phyloP scores from a whole-genome alignment of 1,140 invertebrate genomes.

The Gryllus bimaculatus region DNA sequence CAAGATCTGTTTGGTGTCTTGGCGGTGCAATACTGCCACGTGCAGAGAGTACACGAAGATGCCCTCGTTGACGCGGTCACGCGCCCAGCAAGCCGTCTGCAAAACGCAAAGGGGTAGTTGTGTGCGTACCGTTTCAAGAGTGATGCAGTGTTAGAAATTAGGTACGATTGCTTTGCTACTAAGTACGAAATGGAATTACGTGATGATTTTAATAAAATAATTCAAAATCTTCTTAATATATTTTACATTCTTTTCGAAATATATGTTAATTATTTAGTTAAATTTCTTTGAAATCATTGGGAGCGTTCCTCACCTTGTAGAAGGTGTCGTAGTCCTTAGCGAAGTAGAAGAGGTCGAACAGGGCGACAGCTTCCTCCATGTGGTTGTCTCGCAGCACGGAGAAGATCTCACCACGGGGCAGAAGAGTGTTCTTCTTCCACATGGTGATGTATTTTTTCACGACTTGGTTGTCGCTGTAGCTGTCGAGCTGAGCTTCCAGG shows the following conservation, averaged over 20 bases:
- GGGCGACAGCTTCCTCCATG: conserved; percentile 45
- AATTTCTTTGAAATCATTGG: neutral
- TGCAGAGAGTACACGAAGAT: conserved; percentile 51
- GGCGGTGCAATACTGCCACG: conserved; percentile 48
- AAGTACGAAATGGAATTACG: too few species aligned
- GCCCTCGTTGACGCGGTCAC: conserved; percentile 50
- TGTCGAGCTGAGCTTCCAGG: conserved; percentile 40
- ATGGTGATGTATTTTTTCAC: conserved; percentile 47
- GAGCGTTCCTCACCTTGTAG: conserved; percentile 32
- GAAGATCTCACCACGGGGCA: conserved; percentile 49
- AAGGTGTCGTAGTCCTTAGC: conserved; percentile 58
- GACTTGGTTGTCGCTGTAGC: conserved; percentile 36
- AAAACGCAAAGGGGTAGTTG: conserved; percentile 33
- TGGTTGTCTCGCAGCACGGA: conserved; percentile 49
- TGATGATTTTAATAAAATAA: too few species aligned
- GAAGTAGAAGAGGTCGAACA: conserved; percentile 58
- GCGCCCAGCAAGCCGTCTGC: conserved; percentile 51
- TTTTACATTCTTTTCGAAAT: too few species aligned
- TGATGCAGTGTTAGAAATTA: too few species aligned
- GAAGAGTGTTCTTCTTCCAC: conserved; percentile 45
- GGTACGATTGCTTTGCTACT: too few species aligned
- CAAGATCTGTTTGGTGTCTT: conserved; percentile 45
- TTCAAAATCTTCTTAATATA: too few species aligned
- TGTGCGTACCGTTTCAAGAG: too few species aligned
- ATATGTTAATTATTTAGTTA: too few species aligned